Base-by-base conservation (phyloP, 2,113 vertebrate genomes). In the Parus major region DNA sequence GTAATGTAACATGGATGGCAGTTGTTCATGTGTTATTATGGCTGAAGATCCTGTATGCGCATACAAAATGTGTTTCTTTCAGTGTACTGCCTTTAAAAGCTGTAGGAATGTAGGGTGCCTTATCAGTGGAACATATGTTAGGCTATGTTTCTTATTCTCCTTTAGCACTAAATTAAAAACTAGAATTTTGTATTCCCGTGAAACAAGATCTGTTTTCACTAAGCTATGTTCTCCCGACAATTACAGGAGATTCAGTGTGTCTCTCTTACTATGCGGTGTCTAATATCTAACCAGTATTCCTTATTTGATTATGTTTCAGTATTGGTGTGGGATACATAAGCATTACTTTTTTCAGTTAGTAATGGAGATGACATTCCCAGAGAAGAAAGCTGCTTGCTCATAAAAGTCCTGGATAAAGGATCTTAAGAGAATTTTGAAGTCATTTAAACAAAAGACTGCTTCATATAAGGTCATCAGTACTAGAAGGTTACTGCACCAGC, bases 271-370 rank as follows among this genome's bases (percentile, higher is more conserved):
- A 10, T 78, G 68, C 52, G 8, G 28, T 65, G 53, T 71, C 78
- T 90, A 73, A 56, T 83, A 88, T 63, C 68, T 88, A 77, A 46
- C 39, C 59, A 52, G 5, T 59, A 59, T 66, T 90, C 79, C 44
- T 93, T 65, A 85, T 86, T 82, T 88, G 82, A 92, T 96, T 83
- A 52, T 49, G 16, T 90, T 88, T 95, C 84, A 84, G 29, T 73
- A 35, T 83, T 86, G 82, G 29, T 82, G 59, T 86, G 89, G 63
- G 71, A 85, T 87, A 50, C 17, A 35, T 69, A 82, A 71, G 28
- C 49, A 27, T 53, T 91, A 36, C 35, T 79, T 91, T 94, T 91
- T 89, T 46, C 69, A 42, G 52, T 80, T 88, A 77, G 55, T 81
- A 86, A 78, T 57, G 68, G 44, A 60, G 53, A 46, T 71, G 52